A percentile compares a stretch with the other conserved stretches of the same genome.
phyloP scores from a whole-genome alignment of 1,140 invertebrate species.

The Zaprionus vittiger region DNA sequence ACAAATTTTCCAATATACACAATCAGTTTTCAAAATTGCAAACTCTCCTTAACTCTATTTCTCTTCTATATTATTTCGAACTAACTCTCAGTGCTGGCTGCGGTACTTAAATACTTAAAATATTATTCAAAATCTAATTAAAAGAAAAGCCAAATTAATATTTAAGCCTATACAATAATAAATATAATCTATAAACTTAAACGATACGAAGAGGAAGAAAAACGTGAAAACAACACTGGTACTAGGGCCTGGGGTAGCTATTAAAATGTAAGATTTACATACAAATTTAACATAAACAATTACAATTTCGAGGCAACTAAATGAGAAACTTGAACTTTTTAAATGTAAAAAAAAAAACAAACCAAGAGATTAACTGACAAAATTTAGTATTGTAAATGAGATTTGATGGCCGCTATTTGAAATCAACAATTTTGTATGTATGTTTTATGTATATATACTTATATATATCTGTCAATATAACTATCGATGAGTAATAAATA shows the following conservation, averaged over 20 bases:
- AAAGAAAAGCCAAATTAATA: slow-evolving; percentile 77
- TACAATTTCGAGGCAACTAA: slow-evolving; percentile 53
- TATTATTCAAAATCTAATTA: slow-evolving; percentile 31
- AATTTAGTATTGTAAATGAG: slow-evolving; percentile 53
- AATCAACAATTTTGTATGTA: slow-evolving; percentile 75
- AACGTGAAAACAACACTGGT: slow-evolving; percentile 50
- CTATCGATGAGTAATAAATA: slow-evolving; percentile 76
- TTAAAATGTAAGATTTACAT: slow-evolving; percentile 57
- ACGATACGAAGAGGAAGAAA: slow-evolving; percentile 28
- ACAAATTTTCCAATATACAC: slow-evolving; percentile 5
- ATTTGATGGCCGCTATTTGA: slow-evolving; percentile 50
- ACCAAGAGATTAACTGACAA: slow-evolving; percentile 25
- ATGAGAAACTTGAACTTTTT: slow-evolving; percentile 59
- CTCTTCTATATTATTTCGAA: slow-evolving; percentile 18
- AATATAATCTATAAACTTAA: slow-evolving; percentile 60
- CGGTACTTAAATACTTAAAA: slow-evolving; percentile 55
- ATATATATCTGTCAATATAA: slow-evolving; percentile 60
- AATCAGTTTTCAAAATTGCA: slow-evolving; percentile 6
- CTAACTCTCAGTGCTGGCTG: slow-evolving; percentile 44
- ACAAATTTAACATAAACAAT: slow-evolving; percentile 24
- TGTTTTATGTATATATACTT: slow-evolving; percentile 76
- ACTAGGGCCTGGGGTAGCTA: slow-evolving; percentile 77
- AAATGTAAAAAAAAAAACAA: slow-evolving; percentile 60
- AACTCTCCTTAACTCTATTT: neutral
- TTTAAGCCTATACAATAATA: slow-evolving; percentile 65